A percentile compares a stretch with the other conserved stretches of the same genome.
Conservation (phyloP, 2,113 vertebrate genomes). For the Stomatorhinus ivindoensis region DNA sequence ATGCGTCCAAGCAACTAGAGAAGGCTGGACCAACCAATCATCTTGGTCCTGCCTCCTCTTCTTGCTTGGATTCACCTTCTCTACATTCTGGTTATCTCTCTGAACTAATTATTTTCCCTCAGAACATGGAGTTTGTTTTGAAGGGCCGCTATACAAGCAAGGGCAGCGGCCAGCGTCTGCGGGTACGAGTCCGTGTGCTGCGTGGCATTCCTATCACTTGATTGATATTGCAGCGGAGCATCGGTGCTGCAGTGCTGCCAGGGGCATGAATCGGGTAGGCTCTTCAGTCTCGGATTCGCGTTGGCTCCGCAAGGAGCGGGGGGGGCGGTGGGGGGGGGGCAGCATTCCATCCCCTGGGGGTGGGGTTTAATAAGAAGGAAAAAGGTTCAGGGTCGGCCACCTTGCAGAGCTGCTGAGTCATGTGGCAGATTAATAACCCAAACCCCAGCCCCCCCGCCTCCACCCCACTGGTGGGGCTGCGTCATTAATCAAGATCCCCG, state of each 20-base stretch:
- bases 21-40: too few species aligned
- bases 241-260: not conserved
- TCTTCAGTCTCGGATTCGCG: not conserved
- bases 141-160: not conserved
- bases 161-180: not conserved
- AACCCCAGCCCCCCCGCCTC: too few species aligned
- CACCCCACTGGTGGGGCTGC: not conserved
- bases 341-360: not conserved
- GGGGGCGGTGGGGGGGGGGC: not conserved
- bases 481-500: not conserved
- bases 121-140: not conserved
- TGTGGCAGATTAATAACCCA: not conserved
- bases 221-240: slow-evolving; percentile 3
- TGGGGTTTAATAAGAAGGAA: not conserved
- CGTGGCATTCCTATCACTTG: not conserved
- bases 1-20: too few species aligned
- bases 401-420: not conserved
- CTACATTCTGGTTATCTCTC: too few species aligned
- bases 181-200: not conserved
- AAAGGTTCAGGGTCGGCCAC: not conserved
- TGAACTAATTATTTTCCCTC: too few species aligned
- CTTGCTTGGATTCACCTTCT: too few species aligned
- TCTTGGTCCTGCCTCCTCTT: too few species aligned
- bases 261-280: not conserved
- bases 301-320: not conserved